Evolutionary conservation across 2,888 invertebrate species (phyloP).

Genomic region (Catocala sponsa): DNA sequence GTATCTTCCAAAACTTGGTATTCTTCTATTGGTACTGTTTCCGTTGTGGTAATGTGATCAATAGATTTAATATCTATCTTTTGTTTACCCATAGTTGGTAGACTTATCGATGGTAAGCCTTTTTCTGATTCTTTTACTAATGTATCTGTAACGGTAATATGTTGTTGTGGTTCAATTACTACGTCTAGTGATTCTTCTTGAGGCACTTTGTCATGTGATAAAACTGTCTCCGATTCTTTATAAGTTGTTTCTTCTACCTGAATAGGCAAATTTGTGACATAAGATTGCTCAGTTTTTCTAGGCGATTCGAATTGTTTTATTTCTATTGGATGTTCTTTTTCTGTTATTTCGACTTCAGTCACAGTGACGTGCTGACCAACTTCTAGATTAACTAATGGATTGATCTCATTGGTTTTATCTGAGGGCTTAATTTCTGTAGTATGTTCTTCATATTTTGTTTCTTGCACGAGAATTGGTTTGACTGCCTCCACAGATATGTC

Average conservation of each 20-base stretch:
- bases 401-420: conserved; percentile 44
- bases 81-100: conserved; percentile 54
- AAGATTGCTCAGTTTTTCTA: conserved; percentile 51
- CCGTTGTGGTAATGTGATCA: conserved; percentile 68
- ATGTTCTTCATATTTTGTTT: conserved; percentile 81
- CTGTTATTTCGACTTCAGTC: conserved; percentile 80
- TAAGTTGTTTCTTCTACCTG: conserved; percentile 62
- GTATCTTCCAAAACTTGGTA: conserved; percentile 52
- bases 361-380: conserved; percentile 82
- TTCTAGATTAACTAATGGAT: conserved; percentile 59
- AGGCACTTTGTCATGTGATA: conserved; percentile 43
- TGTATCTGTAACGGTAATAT: conserved; percentile 67
- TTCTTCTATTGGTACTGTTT: conserved; percentile 70
- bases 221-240: conserved; percentile 61
- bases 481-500: conserved; percentile 57
- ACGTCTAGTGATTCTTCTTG: conserved; percentile 54
- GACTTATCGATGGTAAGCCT: conserved; percentile 44
- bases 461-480: conserved; percentile 72
- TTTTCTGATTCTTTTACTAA: conserved; percentile 68
- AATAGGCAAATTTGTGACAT: conserved; percentile 63
- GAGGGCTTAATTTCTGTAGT: conserved; percentile 54
- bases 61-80: conserved; percentile 60
- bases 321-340: conserved; percentile 73
- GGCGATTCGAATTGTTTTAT: conserved; percentile 32
- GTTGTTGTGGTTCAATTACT: conserved; percentile 64